phyloP scores from a whole-genome alignment of 2,113 vertebrate genomes.

The Riparia riparia region DNA sequence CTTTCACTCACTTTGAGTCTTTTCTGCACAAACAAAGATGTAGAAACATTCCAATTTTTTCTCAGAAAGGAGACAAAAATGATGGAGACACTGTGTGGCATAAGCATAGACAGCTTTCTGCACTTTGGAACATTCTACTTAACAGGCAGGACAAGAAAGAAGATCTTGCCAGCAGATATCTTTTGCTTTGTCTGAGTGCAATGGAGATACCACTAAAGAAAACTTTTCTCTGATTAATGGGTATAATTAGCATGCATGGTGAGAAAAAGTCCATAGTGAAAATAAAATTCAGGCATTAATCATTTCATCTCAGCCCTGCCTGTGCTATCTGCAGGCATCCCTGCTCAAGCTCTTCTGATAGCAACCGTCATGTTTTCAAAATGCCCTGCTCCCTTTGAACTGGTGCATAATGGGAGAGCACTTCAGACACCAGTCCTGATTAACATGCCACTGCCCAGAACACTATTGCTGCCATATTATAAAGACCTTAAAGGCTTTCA shows the following conservation, averaged over 20 bases:
- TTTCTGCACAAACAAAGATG: conserved; percentile 58
- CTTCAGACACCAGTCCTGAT: background rate
- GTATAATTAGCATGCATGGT: background rate
- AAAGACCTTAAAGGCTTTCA: background rate
- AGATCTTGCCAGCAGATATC: background rate
- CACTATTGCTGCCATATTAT: background rate
- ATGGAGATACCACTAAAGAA: background rate
- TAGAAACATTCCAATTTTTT: conserved; percentile 14
- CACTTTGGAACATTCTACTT: background rate
- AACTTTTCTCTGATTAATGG: background rate
- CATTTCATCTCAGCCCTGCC: background rate
- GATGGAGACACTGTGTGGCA: rapidly evolving
- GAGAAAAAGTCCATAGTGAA: background rate
- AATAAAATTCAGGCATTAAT: background rate
- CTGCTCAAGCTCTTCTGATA: background rate
- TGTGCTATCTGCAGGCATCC: background rate
- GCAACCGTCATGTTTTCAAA: background rate
- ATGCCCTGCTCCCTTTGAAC: background rate
- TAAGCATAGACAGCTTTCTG: background rate
- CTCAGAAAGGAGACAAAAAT: background rate
- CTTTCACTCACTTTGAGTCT: conserved; percentile 79
- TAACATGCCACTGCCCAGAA: background rate
- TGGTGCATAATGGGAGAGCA: background rate
- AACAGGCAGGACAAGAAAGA: background rate
- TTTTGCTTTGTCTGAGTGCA: background rate